Conservation (phyloP, 2,888 invertebrate genomes). For the Phengaris arion region DNA sequence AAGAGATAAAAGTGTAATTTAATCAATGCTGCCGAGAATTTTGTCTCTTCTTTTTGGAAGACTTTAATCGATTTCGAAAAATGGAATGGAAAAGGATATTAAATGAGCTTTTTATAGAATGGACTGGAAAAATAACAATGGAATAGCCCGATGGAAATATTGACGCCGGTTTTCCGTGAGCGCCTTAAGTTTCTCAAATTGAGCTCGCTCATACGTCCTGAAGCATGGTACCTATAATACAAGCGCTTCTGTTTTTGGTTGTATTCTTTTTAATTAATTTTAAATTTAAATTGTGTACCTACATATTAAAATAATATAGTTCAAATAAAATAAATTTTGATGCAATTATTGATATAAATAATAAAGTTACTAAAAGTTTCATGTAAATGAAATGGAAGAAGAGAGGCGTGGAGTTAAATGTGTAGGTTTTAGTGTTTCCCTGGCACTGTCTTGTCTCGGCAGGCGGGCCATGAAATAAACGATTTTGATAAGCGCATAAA, state of each 20-base stretch:
- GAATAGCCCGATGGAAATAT: not conserved
- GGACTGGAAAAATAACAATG: not conserved
- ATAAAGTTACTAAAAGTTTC: not conserved
- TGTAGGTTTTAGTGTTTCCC: conserved; percentile 18
- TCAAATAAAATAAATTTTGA: not conserved
- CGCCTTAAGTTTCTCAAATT: no score
- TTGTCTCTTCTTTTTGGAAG: conserved; percentile 35
- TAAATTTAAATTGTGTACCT: not conserved
- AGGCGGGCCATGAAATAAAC: not conserved
- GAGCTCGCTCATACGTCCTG: no score
- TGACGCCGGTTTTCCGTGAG: not conserved
- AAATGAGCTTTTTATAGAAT: not conserved
- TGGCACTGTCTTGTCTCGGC: conserved; percentile 20
- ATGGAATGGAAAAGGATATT: not conserved
- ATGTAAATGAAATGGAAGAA: conserved; percentile 15
- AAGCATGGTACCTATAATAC: no score
- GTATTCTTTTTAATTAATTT: no score
- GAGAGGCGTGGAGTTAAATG: not conserved
- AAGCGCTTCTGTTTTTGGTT: no score
- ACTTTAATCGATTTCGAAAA: conserved; percentile 25
- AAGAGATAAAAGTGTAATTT: conserved; percentile 50
- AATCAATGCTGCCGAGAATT: conserved; percentile 45
- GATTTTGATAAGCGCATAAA: not conserved
- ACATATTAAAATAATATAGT: not conserved
- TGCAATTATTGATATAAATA: not conserved